Evolutionary conservation across 1,140 invertebrate species (phyloP).

Genomic region (Philopotamus ludificatus): DNA sequence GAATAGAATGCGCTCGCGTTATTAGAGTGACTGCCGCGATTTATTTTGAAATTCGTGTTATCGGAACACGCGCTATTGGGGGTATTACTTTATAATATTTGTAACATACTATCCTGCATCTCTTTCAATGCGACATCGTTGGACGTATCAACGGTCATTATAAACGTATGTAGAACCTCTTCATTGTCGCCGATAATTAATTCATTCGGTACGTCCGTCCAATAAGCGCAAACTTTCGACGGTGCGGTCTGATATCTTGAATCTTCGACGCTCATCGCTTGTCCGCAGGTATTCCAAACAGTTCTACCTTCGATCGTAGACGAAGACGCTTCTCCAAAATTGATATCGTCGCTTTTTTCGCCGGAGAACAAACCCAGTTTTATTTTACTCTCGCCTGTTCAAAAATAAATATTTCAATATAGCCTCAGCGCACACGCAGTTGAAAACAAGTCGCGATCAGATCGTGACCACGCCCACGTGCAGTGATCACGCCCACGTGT

Average conservation of each 20-base stretch:
- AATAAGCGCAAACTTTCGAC: constrained; percentile 50
- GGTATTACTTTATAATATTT: too few relatives aligned
- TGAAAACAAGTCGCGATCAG: too few relatives aligned
- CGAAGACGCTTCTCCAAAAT: constrained; percentile 45
- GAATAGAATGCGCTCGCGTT: too few relatives aligned
- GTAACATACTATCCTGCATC: constrained; percentile 52
- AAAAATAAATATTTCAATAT: background rate
- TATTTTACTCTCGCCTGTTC: constrained; percentile 43
- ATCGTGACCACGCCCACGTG: too few relatives aligned
- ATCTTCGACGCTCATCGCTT: constrained; percentile 50
- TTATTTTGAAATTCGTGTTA: too few relatives aligned
- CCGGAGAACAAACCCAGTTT: constrained; percentile 49
- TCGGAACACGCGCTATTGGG: too few relatives aligned
- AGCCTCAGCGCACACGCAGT: too few relatives aligned
- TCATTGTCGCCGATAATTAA: constrained; percentile 49
- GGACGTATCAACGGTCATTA: constrained; percentile 54
- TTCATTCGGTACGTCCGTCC: constrained; percentile 53
- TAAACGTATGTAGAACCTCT: constrained; percentile 50
- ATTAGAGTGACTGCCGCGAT: too few relatives aligned
- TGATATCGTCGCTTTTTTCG: constrained; percentile 48
- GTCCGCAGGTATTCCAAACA: constrained; percentile 50
- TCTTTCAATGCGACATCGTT: constrained; percentile 53
- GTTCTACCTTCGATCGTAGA: constrained; percentile 46
- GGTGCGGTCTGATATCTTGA: constrained; percentile 50
- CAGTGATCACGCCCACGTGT: too few relatives aligned